Percentiles rank a stretch among this genome's conserved stretches.
These are phyloP conservation scores for Ochropacha duplaris DNA, from an alignment of 2,888 invertebrate species.

Conservation along the genomic window DNA sequence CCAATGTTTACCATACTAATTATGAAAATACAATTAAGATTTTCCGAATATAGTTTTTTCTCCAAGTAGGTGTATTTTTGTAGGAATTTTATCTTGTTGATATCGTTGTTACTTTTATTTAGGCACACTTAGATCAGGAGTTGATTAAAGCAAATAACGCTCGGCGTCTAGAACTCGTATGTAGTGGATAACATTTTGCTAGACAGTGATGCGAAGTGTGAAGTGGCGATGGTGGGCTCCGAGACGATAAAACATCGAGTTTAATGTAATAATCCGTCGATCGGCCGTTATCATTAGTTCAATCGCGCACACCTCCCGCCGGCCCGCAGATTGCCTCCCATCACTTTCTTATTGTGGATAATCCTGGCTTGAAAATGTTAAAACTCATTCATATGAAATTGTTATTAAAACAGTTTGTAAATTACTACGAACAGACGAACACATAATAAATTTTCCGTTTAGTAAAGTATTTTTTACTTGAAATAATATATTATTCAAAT, in stretches of 20 bases:
- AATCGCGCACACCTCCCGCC: conserved; percentile 77
- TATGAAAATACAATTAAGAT: too few species aligned
- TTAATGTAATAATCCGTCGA: conserved; percentile 81
- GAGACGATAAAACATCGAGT: conserved; percentile 61
- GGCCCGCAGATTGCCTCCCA: conserved; percentile 71
- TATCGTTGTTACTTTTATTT: too few species aligned
- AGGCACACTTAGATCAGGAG: too few species aligned
- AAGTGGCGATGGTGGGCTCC: conserved; percentile 39
- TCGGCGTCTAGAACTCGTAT: conserved; percentile 23
- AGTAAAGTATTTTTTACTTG: too few species aligned
- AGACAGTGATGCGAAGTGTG: conserved; percentile 60
- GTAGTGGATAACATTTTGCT: conserved; percentile 47
- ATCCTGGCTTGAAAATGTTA: conserved; percentile 31
- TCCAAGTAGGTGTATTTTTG: neutral
- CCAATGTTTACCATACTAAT: neutral
- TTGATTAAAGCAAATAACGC: conserved; percentile 11
- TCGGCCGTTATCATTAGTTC: conserved; percentile 75
- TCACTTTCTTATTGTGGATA: conserved; percentile 69
- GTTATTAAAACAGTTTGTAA: too few species aligned
- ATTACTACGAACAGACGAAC: neutral
- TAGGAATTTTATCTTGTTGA: neutral
- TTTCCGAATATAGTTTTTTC: neutral
- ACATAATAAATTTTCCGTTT: too few species aligned
- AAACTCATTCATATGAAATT: too few species aligned
- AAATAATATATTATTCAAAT: too few species aligned